Base-by-base conservation (phyloP, 2,888 invertebrate species). In the Eledona agricola region DNA sequence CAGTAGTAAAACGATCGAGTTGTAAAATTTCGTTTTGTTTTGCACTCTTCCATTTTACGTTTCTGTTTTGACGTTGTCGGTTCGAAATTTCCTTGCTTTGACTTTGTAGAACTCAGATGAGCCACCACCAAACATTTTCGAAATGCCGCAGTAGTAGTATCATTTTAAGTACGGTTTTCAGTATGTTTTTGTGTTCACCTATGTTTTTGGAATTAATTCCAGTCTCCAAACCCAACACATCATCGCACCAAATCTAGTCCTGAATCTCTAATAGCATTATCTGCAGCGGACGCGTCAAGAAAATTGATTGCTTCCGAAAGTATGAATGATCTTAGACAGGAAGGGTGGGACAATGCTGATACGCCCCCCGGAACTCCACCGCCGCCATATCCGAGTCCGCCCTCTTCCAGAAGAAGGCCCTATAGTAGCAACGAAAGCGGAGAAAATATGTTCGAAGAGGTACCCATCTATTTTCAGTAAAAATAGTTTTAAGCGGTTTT, bases 351-450 rank as follows among this genome's bases (percentile, higher is more conserved):
- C 54, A 69, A 74, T 19, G 65, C 68, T 2, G 65, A 64, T 4
- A 67, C 72, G 62, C 59, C 78, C 63, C 65, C 75, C 57, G 70
- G 91, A 1, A 91, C 92, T 42, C 92, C 93, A n/a, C 93, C 93
- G 25, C 93, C 93, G 9, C 92, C 93, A 1, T 93, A 93, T 76
- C 82, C 81, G 19, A 76, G 78, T 66, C 79, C 79, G 32, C 62
- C 66, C 29, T 43, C 70, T 2, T 60, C 58, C 3, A 63, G 74
- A 38, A 63, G 69, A 45, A 67, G 65, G 22, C 59, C 60, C 9
- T 63, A 60, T 19, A 59, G 23, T 6, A 34, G 19, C 15, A 38
- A 23, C 1, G 63, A 62, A 28, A 62, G 60, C 13, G 60, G 47
- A n/a, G 65, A 62, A 9, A 35, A 50, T 31, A 32, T 45, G 7